Base-by-base conservation (phyloP, 2,797 vertebrate species). In the Yasuhikotakia modesta region DNA sequence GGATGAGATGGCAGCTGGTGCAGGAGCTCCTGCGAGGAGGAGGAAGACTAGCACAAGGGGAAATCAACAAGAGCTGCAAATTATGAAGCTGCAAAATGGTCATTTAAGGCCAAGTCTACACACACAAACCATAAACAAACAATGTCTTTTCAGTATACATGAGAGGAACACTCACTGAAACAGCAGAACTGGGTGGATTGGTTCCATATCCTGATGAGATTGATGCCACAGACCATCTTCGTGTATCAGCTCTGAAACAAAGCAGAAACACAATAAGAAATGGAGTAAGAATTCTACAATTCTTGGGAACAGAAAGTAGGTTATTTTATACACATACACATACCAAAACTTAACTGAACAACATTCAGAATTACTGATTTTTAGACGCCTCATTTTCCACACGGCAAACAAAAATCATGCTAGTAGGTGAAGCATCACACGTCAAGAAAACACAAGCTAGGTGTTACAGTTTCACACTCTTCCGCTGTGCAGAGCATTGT, bases 1-100 rank as follows among this genome's bases (percentile, higher is more conserved):
- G 98, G 98, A 85, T 99, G 97, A 91, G 94, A 99, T 57, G 97
- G 98, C 89, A 99, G 94, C 91, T 99, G 98, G 90, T 99, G 97
- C 80, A 99, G 93, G 12, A 94, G 96, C 88, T 99, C 98, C 91
- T 98, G 96, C 70, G 98, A 99, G 86, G 98, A 99, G 0, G 98
- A 99, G 64, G 96, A 85, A 16, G 81, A 86, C 85, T 86, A 65
- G 27, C 73, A 78, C 58, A 67, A 64, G 67, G 77, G 24, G 10
- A 43, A 43, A 43, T 11, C 39, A 43, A 27, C 27, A 2, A 43
- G 39, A 2, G 39, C 7, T 11, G 39, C 39, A 43, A 2, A 43
- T 68, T 68, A 58, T 21, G 22, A 67, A 0, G n/a, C n/a, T n/a
- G n/a, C n/a, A n/a, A 43, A 4, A 63, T 14, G 52, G 68, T 73